Conservation (phyloP, 2,113 vertebrate species). For the Hypanus sabinus region DNA sequence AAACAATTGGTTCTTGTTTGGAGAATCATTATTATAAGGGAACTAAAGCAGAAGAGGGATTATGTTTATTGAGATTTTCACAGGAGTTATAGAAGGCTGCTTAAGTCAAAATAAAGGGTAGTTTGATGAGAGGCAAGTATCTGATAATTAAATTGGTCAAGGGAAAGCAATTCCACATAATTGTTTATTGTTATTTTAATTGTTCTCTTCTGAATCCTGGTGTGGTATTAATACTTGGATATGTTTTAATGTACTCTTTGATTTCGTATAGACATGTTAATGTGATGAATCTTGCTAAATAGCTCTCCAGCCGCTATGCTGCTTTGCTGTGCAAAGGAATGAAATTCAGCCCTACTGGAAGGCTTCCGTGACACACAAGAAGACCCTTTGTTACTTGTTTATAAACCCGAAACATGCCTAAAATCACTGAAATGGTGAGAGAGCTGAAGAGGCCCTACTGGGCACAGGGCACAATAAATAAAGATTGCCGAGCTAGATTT, state of each 20-base stretch:
- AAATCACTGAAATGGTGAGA: conserved; percentile 55
- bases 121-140: conserved; percentile 51
- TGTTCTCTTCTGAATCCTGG: background rate
- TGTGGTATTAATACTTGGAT: conserved; percentile 41
- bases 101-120: conserved; percentile 46
- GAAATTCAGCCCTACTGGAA: conserved; percentile 66
- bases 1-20: conserved; percentile 48
- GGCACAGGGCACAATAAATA: conserved; percentile 47
- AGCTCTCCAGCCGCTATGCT: conserved; percentile 55
- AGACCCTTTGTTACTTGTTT: conserved; percentile 75
- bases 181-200: background rate
- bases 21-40: conserved; percentile 40
- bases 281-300: conserved; percentile 65
- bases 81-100: conserved; percentile 6
- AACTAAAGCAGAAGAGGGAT: conserved; percentile 40
- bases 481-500: conserved; percentile 45
- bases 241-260: conserved; percentile 56
- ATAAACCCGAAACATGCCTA: conserved; percentile 68
- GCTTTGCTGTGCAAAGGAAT: conserved; percentile 53
- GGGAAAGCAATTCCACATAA: conserved; percentile 37
- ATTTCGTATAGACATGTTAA: conserved; percentile 79
- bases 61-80: background rate
- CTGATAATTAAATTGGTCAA: conserved; percentile 46
- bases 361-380: conserved; percentile 67
- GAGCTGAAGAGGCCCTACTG: conserved; percentile 52